Evolutionary conservation across 1,140 invertebrate genomes (phyloP).

Genomic region (Macrostomum lignano): DNA sequence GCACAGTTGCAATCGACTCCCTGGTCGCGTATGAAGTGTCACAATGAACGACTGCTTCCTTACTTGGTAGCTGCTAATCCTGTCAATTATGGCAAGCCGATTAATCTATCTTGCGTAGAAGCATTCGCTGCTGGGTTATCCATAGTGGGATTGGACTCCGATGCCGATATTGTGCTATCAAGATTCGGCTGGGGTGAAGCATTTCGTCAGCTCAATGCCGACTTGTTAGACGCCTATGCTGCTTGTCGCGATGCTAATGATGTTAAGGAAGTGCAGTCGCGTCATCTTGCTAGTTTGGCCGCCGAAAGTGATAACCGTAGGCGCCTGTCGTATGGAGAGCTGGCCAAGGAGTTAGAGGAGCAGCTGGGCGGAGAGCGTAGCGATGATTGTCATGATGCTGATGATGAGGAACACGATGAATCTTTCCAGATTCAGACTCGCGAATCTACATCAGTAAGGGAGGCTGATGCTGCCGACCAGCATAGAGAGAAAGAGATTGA

Average conservation of each 20-base stretch:
- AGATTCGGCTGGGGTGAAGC: conserved; percentile 81
- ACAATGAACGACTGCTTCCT: conserved; percentile 58
- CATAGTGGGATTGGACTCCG: conserved; percentile 40
- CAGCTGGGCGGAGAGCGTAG: conserved; percentile 3
- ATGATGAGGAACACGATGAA: no score
- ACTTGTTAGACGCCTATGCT: conserved; percentile 50
- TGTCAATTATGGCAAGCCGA: conserved; percentile 86
- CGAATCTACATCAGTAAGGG: no score
- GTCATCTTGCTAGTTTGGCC: not conserved
- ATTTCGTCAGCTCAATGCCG: conserved; percentile 54
- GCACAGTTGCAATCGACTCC: conserved; percentile 69
- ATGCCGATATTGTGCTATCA: conserved; percentile 44
- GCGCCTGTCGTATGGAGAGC: not conserved
- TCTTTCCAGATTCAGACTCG: no score
- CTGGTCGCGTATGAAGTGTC: conserved; percentile 52
- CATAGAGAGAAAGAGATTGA: no score
- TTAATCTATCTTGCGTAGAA: conserved; percentile 84
- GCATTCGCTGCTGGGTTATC: conserved; percentile 70
- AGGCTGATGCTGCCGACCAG: no score
- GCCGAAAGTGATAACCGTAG: not conserved
- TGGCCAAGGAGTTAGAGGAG: not conserved
- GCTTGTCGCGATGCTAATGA: conserved; percentile 44
- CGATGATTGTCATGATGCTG: no score
- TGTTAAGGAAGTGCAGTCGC: conserved; percentile 25
- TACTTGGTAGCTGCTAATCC: conserved; percentile 89